These are phyloP conservation scores for Diabrotica virgifera DNA, from an alignment of 1,140 invertebrate genomes.

Conservation along the genomic window DNA sequence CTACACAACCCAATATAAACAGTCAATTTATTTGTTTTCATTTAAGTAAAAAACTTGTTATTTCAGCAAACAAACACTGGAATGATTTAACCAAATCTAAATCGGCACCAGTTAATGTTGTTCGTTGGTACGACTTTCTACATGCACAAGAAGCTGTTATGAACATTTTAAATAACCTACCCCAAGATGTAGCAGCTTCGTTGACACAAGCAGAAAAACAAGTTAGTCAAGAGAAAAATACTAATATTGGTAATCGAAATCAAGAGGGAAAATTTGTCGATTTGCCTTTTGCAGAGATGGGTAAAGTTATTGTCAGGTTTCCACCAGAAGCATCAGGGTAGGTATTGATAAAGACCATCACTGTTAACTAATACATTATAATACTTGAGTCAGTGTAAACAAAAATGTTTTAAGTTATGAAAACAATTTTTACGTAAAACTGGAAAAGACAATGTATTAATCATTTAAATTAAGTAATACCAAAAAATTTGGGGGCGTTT, in stretches of 20 bases:
- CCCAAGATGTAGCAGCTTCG: constrained; percentile 53
- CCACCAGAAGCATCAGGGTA: constrained; percentile 97
- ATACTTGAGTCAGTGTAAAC: too few species aligned
- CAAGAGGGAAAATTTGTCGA: constrained; percentile 96
- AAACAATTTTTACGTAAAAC: too few species aligned
- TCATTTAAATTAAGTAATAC: too few species aligned
- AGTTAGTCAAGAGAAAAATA: constrained; percentile 11
- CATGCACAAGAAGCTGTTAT: constrained; percentile 57
- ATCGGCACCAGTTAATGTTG: constrained; percentile 59
- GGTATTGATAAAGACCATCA: constrained; percentile 22
- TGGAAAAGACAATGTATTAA: too few species aligned
- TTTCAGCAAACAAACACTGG: constrained; percentile 38
- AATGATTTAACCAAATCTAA: constrained; percentile 47
- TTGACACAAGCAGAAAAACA: constrained; percentile 16
- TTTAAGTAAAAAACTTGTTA: too few species aligned
- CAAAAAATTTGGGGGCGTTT: too few species aligned
- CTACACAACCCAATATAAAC: too few species aligned
- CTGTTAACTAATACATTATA: too few species aligned
- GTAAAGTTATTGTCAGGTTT: constrained; percentile 93
- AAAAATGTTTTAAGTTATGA: too few species aligned
- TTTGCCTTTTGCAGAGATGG: constrained; percentile 91
- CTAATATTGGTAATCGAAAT: constrained; percentile 51
- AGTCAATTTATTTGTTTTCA: too few species aligned
- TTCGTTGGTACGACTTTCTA: constrained; percentile 70
- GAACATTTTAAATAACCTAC: constrained; percentile 55